Evolutionary conservation across 2,113 vertebrate genomes (phyloP), one percentile per base, ranked within the genome.

Genomic region (Elgaria multicarinata): DNA sequence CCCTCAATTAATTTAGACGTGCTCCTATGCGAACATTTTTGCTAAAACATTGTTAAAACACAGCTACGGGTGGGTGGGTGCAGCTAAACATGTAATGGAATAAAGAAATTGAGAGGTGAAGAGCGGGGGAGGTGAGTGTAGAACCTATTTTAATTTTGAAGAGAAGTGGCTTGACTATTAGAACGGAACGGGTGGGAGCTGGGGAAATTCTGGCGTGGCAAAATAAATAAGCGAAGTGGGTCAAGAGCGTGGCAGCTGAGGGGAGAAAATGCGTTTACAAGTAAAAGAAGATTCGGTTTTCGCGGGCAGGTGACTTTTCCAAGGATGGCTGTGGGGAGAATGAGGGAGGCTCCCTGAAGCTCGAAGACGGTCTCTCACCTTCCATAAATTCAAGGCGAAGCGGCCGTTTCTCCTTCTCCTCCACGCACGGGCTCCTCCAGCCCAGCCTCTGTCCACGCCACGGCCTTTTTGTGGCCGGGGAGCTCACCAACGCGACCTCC

Each of bases 401-500:
- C 76, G 50, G 88, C 22, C 83, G 75, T 88, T 53, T 71, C 0
- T 55, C 87, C 44, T 50, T 28, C 66, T 69, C 53, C 89, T 36
- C 44, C 55, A 13, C 42, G 26, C 28, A 16, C 55, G 4, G 13
- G 26, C 20, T 28, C 7, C 55, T 26, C 28, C 58, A 5, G 33
- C 50, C 76, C 58, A 53, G 31, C 33, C 46, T 36, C 13, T 28
- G 18, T 16, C 75, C 91, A 16, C 89, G 77, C 74, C 89, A 62
- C 71, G 79, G 78, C 82, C 66, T 88, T 87, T 42, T 76, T 86
- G 78, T 26, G 92, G 64, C 90, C 55, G 53, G 62, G 72, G 76
- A 71, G 42, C 90, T 77, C 39, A 46, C 42, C 39, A 82, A 88
- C 89, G 77, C 87, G 93, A 91, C 90, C 91, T 84, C 91, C 66